Conservation (phyloP, 1,140 invertebrate species). For the Tetramorium simillimum region DNA sequence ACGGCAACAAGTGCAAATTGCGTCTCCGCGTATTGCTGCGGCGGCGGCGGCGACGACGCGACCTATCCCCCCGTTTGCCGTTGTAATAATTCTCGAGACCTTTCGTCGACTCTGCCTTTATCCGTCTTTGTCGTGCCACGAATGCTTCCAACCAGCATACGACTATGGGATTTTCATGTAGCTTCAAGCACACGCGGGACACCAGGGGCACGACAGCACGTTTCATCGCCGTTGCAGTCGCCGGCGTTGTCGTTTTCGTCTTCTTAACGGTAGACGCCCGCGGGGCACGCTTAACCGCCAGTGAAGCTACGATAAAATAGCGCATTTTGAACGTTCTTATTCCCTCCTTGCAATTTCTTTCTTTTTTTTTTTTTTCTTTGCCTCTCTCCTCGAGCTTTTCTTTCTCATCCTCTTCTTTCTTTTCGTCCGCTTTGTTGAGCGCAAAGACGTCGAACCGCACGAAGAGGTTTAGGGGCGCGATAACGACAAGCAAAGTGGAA, state of each 20-base stretch:
- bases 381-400: not conserved
- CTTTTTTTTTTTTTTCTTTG: not conserved
- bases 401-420: not conserved
- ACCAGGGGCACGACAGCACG: constrained; percentile 18
- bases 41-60: constrained; percentile 20
- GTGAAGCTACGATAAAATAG: constrained; percentile 57
- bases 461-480: constrained; percentile 50
- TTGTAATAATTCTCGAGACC: constrained; percentile 59
- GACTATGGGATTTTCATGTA: constrained; percentile 71
- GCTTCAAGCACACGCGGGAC: constrained; percentile 24
- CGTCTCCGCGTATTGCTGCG: constrained; percentile 23
- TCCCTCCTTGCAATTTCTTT: not conserved
- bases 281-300: constrained; percentile 39
- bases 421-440: constrained; percentile 30
- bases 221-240: constrained; percentile 33
- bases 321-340: constrained; percentile 44
- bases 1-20: constrained; percentile 74
- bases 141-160: not conserved
- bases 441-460: not conserved
- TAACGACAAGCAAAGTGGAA: constrained; percentile 62
- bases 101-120: constrained; percentile 38
- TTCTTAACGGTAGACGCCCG: constrained; percentile 41
- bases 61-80: not conserved
- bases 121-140: not conserved
- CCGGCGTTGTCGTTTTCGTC: constrained; percentile 57